phyloP scores from a whole-genome alignment of 2,113 vertebrate genomes.

The Sapayoa aenigma region DNA sequence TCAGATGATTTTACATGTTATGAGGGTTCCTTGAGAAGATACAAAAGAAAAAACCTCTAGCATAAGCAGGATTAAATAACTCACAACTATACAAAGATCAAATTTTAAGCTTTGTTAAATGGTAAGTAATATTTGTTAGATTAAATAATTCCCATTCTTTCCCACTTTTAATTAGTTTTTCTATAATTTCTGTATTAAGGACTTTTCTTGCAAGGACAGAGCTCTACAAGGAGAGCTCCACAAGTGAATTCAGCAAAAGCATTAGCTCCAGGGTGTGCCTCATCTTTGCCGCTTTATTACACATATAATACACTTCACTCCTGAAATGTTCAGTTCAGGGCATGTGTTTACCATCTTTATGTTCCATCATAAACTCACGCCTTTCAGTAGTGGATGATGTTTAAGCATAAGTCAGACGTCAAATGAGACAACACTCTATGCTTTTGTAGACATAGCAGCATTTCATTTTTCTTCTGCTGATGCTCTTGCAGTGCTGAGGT shows the following conservation, averaged over 20 bases:
- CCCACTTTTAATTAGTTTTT: not conserved
- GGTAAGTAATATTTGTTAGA: not conserved
- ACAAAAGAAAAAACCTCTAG: not conserved
- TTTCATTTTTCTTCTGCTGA: not conserved
- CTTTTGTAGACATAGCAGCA: not conserved
- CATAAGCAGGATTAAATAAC: not conserved
- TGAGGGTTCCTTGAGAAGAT: not conserved
- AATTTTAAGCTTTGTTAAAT: not conserved
- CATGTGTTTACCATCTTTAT: constrained; percentile 11
- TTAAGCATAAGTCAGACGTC: constrained; percentile 11
- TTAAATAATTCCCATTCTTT: not conserved
- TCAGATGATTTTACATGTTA: not conserved
- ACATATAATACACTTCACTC: not conserved
- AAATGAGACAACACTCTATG: not conserved
- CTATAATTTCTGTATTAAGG: not conserved
- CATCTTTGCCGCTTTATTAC: not conserved
- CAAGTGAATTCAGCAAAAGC: not conserved
- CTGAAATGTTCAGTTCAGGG: not conserved
- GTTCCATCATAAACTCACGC: not conserved
- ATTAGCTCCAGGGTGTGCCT: not conserved
- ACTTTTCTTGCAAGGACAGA: not conserved
- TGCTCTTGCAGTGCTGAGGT: not conserved
- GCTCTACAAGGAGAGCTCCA: not conserved
- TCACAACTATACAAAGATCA: not conserved
- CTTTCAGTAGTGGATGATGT: not conserved